Evolutionary conservation across 2,797 vertebrate genomes (phyloP).

Genomic region (Tokudaia tokunoshimensis): DNA sequence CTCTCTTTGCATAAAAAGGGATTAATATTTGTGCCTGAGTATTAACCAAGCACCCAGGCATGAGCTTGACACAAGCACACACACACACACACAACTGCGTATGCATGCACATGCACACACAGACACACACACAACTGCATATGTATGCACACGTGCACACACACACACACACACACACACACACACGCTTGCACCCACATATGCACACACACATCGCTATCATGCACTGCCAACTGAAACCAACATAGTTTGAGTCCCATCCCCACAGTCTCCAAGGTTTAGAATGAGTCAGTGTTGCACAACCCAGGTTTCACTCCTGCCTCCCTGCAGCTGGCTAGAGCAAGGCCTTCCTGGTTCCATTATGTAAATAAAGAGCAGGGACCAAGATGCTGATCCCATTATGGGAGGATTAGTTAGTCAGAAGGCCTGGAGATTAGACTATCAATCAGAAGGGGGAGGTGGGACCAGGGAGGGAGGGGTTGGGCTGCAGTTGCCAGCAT

Average conservation of each 20-base stretch:
- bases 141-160: neutral
- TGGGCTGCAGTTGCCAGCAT: neutral
- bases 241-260: conserved; percentile 61
- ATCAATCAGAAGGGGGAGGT: neutral
- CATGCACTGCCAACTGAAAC: conserved; percentile 35
- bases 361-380: conserved; percentile 85
- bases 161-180: accelerated
- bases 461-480: neutral
- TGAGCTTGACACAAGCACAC: accelerated
- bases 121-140: accelerated
- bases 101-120: neutral
- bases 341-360: conserved; percentile 11
- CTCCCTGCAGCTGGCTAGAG: conserved; percentile 1
- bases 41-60: conserved; percentile 14
- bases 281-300: neutral
- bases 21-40: conserved; percentile 79
- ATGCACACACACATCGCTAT: neutral
- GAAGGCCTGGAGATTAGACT: conserved; percentile 79
- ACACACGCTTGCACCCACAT: accelerated
- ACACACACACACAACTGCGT: accelerated
- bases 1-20: conserved; percentile 84
- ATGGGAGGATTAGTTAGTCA: conserved; percentile 83
- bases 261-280: neutral
- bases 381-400: conserved; percentile 84
- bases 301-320: conserved; percentile 67